A percentile compares a stretch with the other conserved stretches of the same genome.
Evolutionary conservation across 2,797 vertebrate genomes (phyloP).

Genomic region (Eutrigla gurnardus): DNA sequence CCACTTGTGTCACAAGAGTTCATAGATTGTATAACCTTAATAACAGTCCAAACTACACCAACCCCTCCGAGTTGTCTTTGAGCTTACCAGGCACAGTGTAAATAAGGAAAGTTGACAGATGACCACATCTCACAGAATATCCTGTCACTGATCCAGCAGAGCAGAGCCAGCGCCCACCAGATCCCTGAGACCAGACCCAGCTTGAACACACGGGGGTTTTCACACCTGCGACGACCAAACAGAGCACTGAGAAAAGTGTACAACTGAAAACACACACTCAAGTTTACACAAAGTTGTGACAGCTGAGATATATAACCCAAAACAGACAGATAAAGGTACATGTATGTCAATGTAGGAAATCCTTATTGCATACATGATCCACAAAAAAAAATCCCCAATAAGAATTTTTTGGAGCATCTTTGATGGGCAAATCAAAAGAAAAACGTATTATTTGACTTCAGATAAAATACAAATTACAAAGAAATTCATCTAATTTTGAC

Average conservation of each 20-base stretch:
- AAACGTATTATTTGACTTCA: too few relatives aligned
- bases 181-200: slow-evolving; percentile 89
- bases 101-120: slow-evolving; percentile 96
- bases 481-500: neutral
- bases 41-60: neutral
- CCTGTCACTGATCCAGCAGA: slow-evolving; percentile 97
- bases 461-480: too few relatives aligned
- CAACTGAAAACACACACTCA: slow-evolving; percentile 10
- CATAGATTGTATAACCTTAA: neutral
- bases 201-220: slow-evolving; percentile 96
- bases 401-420: neutral
- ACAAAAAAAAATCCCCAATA: neutral
- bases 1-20: neutral
- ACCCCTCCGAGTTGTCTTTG: neutral
- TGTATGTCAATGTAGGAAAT: neutral
- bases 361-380: neutral
- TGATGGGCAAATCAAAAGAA: neutral
- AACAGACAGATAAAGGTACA: neutral
- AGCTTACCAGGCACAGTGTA: slow-evolving; percentile 96
- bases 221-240: slow-evolving; percentile 86
- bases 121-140: slow-evolving; percentile 98
- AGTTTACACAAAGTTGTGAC: neutral
- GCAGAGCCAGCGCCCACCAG: slow-evolving; percentile 94
- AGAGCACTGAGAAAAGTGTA: slow-evolving; percentile 16
- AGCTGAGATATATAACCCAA: neutral